Base-by-base conservation (phyloP, 2,113 vertebrate species). In the Atrichornis clamosus region DNA sequence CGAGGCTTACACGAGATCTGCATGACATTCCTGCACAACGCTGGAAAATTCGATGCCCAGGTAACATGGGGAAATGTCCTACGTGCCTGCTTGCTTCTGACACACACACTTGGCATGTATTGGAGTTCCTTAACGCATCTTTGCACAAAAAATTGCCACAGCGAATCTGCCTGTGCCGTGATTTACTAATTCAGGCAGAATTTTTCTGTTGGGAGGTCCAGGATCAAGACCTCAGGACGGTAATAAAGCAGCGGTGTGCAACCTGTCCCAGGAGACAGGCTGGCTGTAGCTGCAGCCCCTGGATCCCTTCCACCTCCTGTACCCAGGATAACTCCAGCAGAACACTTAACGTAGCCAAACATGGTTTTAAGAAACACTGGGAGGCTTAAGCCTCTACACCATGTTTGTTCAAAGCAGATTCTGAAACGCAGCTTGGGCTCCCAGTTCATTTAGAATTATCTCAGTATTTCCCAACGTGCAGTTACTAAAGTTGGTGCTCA, bases 41-140 rank as follows among this genome's bases (percentile, higher is more conserved):
- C 99, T 97, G 99, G 99, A 97, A 99, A 99, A 98, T 99, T 99
- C 84, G 99, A 99, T 97, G 99, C 99, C 96, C 99, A 99, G 99
- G 99, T 99, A 99, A 98, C 67, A 2, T 1, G 8, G 64, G 44
- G 60, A 35, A 39, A 50, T 26, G 24, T 62, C 47, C 39, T 21
- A 1, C 1, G 1, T 70, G 13, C n/a, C 44, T 80, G 58, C 83
- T 95, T 68, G 70, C n/a, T 49, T 73, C 70, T 78, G 19, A 7
- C 77, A 20, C 19, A 18, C 19, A 49, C 30, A 1, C 15, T 5
- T 17, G n/a, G 53, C 83, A 11, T 15, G 26, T 37, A 0, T 26
- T 50, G 74, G 60, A 64, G 15, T 39, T 68, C 67, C 37, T 81
- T 63, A 56, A 53, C 33, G 5, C n/a, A 4, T 19, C 33, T 79